Evolutionary conservation across 1,140 invertebrate species (phyloP).

Genomic region (Neelides sp.): DNA sequence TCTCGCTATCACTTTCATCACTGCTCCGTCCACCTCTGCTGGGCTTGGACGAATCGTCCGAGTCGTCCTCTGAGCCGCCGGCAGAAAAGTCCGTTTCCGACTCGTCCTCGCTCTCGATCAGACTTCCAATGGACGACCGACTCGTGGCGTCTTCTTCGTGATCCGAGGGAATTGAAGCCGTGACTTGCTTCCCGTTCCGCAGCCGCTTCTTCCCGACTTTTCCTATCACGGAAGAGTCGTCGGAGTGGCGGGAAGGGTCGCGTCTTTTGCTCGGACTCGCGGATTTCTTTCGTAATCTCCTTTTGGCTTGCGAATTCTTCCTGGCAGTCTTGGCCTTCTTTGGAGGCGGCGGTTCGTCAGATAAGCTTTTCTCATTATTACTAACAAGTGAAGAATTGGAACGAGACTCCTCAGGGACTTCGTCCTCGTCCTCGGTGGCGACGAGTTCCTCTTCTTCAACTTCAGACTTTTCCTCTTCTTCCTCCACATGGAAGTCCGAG

Average conservation of each 20-base stretch:
- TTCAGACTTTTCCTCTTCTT: constrained; percentile 31
- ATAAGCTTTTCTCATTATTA: neutral
- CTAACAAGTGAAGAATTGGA: neutral
- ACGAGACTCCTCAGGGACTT: neutral
- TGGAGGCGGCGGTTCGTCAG: neutral
- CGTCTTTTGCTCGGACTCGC: no score
- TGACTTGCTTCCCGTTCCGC: no score
- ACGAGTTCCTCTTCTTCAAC: constrained; percentile 25
- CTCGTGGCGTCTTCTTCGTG: constrained; percentile 38
- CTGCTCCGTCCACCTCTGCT: constrained; percentile 14
- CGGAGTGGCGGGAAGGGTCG: no score
- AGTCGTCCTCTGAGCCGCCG: constrained; percentile 19
- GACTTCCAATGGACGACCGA: constrained; percentile 20
- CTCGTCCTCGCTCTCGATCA: constrained; percentile 11
- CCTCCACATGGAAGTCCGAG: constrained; percentile 29
- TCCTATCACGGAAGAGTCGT: no score
- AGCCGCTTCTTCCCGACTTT: no score
- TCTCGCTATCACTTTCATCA: constrained; percentile 21
- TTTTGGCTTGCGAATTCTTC: no score
- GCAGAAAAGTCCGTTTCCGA: constrained; percentile 8
- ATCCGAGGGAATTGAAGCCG: neutral
- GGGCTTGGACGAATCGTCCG: constrained; percentile 29
- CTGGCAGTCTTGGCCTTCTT: neutral
- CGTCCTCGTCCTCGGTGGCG: neutral
- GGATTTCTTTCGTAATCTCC: no score